phyloP scores from a whole-genome alignment of 2,888 invertebrate species.

The Mythimna albipuncta region DNA sequence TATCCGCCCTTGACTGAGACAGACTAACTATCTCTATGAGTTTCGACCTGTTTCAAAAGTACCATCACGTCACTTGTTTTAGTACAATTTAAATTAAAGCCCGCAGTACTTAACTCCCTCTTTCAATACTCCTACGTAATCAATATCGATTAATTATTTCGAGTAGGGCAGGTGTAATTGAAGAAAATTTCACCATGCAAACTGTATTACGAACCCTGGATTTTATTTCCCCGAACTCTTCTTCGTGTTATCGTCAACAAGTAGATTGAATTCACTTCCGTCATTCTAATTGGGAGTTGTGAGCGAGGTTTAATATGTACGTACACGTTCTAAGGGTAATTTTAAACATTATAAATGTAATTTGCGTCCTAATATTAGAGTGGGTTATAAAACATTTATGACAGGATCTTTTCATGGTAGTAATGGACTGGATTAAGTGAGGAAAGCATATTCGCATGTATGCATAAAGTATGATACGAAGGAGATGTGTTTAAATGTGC shows the following conservation, averaged over 20 bases:
- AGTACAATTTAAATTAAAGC: conserved; percentile 71
- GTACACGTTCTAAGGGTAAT: conserved; percentile 45
- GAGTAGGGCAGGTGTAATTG: conserved; percentile 51
- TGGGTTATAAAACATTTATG: conserved; percentile 51
- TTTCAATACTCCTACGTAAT: conserved; percentile 48
- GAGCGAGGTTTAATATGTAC: conserved; percentile 45
- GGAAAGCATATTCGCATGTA: conserved; percentile 25
- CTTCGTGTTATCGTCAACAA: conserved; percentile 50
- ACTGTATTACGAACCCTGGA: conserved; percentile 49
- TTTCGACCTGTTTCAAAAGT: conserved; percentile 69
- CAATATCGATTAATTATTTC: conserved; percentile 65
- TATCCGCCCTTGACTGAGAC: conserved; percentile 49
- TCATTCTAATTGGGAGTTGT: conserved; percentile 53
- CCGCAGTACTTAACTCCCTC: conserved; percentile 32
- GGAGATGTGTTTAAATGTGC: conserved; percentile 53
- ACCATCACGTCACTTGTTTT: conserved; percentile 64
- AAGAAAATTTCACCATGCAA: conserved; percentile 55
- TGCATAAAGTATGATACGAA: conserved; percentile 50
- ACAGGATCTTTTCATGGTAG: conserved; percentile 40
- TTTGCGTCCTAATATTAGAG: conserved; percentile 52
- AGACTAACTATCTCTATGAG: conserved; percentile 68
- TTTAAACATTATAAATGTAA: conserved; percentile 61
- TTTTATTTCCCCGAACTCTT: conserved; percentile 56
- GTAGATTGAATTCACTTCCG: conserved; percentile 53
- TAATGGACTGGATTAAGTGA: conserved; percentile 56